Conservation (phyloP, 2,797 vertebrate genomes). For the Arremon brunneinucha region DNA sequence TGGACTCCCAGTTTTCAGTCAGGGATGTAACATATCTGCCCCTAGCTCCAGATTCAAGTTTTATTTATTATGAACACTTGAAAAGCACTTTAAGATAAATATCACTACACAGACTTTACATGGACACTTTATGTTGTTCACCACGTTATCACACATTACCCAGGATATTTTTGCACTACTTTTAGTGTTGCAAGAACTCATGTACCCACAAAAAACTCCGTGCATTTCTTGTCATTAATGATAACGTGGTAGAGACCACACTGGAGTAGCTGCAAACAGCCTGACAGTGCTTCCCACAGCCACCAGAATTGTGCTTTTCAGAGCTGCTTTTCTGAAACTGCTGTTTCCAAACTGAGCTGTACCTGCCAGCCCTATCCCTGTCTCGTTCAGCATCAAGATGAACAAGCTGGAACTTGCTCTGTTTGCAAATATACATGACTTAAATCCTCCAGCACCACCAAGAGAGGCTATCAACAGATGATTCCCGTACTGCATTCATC, state of each 20-base stretch:
- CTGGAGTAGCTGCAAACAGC: not conserved
- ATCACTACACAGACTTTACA: not conserved
- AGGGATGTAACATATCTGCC: not conserved
- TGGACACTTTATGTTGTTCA: not conserved
- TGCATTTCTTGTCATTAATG: not conserved
- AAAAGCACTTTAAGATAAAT: not conserved
- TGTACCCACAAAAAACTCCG: not conserved
- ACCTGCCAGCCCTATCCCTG: not conserved
- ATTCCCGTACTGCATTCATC: not conserved
- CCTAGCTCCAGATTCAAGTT: not conserved
- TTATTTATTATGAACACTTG: not conserved
- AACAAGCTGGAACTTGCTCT: conserved; percentile 30
- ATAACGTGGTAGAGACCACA: not conserved
- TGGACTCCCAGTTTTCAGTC: not conserved
- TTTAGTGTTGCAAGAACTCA: not conserved
- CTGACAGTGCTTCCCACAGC: not conserved
- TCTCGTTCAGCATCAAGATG: not conserved
- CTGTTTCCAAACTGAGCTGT: not conserved
- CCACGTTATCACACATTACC: fast-evolving
- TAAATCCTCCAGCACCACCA: conserved; percentile 26
- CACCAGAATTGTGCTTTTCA: not conserved
- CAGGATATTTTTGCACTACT: not conserved
- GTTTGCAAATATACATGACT: conserved; percentile 13
- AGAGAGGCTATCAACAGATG: not conserved
- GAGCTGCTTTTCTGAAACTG: not conserved